phyloP scores from a whole-genome alignment of 2,113 vertebrate species.

The Nycticryphes semicollaris region DNA sequence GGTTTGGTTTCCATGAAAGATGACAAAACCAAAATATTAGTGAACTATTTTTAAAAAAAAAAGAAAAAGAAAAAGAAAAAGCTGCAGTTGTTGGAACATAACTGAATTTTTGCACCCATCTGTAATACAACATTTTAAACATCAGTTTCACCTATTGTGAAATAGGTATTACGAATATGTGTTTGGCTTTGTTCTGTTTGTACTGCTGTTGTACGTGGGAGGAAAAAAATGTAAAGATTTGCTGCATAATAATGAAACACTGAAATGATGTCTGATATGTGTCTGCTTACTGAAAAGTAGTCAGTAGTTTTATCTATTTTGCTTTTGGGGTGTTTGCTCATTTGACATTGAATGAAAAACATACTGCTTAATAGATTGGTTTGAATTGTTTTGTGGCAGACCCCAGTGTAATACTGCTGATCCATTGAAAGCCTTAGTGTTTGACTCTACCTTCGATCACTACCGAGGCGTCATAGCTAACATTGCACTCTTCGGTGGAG shows the following conservation, averaged over 20 bases:
- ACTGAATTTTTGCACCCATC: background rate
- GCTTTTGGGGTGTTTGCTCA: background rate
- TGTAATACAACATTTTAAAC: background rate
- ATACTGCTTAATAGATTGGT: background rate
- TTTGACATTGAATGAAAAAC: background rate
- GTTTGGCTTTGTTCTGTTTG: background rate
- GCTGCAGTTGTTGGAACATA: background rate
- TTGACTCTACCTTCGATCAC: constrained; percentile 94
- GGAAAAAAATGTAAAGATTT: background rate
- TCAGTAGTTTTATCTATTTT: background rate
- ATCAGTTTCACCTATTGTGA: background rate
- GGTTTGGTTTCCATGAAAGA: background rate
- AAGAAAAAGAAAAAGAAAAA: background rate
- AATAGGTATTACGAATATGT: background rate
- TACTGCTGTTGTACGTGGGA: background rate
- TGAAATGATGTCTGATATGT: background rate
- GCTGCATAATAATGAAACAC: background rate
- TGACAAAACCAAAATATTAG: background rate
- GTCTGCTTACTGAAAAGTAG: background rate
- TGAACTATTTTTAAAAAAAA: background rate
- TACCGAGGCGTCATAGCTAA: constrained; percentile 93
- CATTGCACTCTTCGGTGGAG: constrained; percentile 87
- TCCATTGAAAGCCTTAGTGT: constrained; percentile 90
- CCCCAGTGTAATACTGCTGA: constrained; percentile 74
- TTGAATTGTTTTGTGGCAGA: constrained; percentile 58